Percentiles rank a stretch among this genome's conserved stretches.
phyloP scores from a whole-genome alignment of 2,797 vertebrate genomes.

The Fistularia commersonii region DNA sequence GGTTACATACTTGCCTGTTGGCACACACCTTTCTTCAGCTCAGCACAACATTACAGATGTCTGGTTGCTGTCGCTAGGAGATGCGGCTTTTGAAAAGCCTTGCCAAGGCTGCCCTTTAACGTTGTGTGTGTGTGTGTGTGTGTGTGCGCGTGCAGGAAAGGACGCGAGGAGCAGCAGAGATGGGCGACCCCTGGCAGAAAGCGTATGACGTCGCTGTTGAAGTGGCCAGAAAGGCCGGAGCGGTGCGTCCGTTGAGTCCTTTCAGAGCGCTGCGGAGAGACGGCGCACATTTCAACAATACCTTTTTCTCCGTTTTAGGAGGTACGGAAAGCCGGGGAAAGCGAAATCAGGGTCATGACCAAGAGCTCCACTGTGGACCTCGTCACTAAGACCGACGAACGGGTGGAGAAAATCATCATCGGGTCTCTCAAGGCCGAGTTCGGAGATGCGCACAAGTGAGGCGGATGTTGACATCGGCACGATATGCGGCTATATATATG shows the following conservation, averaged over 20 bases:
- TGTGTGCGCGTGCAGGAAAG: neutral
- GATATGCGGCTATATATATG: too few relatives aligned
- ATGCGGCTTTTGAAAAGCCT: too few relatives aligned
- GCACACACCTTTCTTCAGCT: too few relatives aligned
- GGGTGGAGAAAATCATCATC: constrained; percentile 94
- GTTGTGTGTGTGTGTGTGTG: neutral
- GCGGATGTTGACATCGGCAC: neutral
- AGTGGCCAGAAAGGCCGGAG: constrained; percentile 85
- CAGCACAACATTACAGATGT: too few relatives aligned
- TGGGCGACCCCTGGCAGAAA: constrained; percentile 85
- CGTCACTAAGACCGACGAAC: constrained; percentile 92
- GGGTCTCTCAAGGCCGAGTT: constrained; percentile 84
- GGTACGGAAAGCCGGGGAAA: constrained; percentile 83
- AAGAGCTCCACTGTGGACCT: constrained; percentile 94
- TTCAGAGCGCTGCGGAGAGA: neutral
- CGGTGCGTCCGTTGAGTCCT: constrained; percentile 63
- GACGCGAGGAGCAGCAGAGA: constrained; percentile 31
- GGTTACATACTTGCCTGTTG: too few relatives aligned
- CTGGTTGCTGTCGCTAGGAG: too few relatives aligned
- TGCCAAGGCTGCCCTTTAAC: too few relatives aligned
- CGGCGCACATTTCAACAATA: too few relatives aligned
- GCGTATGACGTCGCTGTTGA: constrained; percentile 84
- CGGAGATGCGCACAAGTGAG: constrained; percentile 82
- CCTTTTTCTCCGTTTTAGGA: too few relatives aligned
- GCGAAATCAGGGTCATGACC: constrained; percentile 81